Percentiles rank a stretch among this genome's conserved stretches.
Conservation (phyloP, 2,888 invertebrate genomes). For the Ormyrus pomaceus region DNA sequence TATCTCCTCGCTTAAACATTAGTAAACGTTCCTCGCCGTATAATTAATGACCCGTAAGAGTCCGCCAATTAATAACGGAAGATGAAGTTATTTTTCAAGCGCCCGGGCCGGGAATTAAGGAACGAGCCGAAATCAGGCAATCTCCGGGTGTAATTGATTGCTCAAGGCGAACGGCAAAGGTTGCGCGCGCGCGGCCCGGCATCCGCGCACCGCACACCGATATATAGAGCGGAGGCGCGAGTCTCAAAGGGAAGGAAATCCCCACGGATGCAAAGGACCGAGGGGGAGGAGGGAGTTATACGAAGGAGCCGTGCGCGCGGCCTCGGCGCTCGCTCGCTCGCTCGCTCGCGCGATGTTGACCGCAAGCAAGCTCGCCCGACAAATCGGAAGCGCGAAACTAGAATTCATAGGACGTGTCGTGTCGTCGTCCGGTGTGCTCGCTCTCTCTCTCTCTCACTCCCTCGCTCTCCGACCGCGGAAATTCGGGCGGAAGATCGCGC, state of each 20-base stretch:
- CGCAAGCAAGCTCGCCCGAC: slow-evolving; percentile 30
- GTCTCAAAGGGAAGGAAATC: slow-evolving; percentile 5
- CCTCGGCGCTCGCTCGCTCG: too few species aligned
- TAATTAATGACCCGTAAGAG: too few species aligned
- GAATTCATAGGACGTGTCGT: slow-evolving; percentile 55
- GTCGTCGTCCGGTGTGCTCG: too few species aligned
- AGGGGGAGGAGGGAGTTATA: not conserved
- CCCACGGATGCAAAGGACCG: not conserved
- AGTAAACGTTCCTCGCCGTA: too few species aligned
- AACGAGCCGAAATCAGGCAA: slow-evolving; percentile 5
- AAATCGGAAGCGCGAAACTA: slow-evolving; percentile 52
- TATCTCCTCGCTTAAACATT: too few species aligned
- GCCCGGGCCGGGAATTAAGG: too few species aligned
- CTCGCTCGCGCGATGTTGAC: slow-evolving; percentile 21
- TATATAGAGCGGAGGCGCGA: too few species aligned
- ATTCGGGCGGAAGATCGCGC: slow-evolving; percentile 62
- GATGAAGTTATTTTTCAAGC: too few species aligned
- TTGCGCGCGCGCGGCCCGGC: not conserved
- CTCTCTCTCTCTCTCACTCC: not conserved
- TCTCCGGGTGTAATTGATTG: slow-evolving; percentile 35
- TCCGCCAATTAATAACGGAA: too few species aligned
- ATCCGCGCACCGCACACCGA: not conserved
- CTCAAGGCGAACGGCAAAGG: not conserved
- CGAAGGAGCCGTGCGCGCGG: too few species aligned
- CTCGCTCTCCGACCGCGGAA: slow-evolving; percentile 22